A percentile compares a stretch with the other conserved stretches of the same genome.
Conservation (phyloP, 1,140 invertebrate species). For the Drosophila kurseongensis region DNA sequence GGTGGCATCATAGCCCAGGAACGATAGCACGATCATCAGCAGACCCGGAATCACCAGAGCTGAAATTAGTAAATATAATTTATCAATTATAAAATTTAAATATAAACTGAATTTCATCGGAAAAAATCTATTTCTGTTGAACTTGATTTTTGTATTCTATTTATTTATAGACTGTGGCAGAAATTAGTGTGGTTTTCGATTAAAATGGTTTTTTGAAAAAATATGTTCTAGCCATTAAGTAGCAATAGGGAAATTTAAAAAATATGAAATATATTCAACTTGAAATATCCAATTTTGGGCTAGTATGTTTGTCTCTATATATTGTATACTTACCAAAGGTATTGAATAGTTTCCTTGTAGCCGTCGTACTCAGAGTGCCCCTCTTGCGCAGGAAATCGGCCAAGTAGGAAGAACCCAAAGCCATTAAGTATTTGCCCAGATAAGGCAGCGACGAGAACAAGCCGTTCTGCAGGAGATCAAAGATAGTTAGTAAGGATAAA, state of each 20-base stretch:
- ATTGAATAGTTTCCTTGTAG: slow-evolving; percentile 89
- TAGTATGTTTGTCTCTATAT: too few species aligned
- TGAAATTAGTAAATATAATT: slow-evolving; percentile 72
- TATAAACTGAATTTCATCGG: background rate
- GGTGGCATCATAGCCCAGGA: slow-evolving; percentile 88
- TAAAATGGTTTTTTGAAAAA: background rate
- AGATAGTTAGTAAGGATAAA: background rate
- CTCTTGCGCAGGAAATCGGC: slow-evolving; percentile 89
- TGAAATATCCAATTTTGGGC: too few species aligned
- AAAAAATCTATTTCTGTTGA: slow-evolving; percentile 5
- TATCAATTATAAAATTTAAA: background rate
- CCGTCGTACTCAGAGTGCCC: slow-evolving; percentile 89
- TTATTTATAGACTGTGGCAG: background rate
- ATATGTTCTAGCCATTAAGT: background rate
- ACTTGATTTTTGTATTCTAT: background rate
- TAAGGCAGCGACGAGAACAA: slow-evolving; percentile 95
- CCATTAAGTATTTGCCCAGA: slow-evolving; percentile 92
- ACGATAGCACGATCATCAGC: slow-evolving; percentile 89
- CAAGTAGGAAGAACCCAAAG: slow-evolving; percentile 88
- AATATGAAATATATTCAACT: background rate
- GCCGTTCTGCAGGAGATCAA: slow-evolving; percentile 87
- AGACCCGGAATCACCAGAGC: slow-evolving; percentile 87
- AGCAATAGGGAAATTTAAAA: background rate
- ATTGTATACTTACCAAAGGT: slow-evolving; percentile 86
- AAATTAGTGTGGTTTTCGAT: background rate